Percentiles rank a stretch among this genome's conserved stretches.
These are phyloP conservation scores for Puffinus mauretanicus DNA, from an alignment of 2,113 vertebrate species.

Conservation along the genomic window DNA sequence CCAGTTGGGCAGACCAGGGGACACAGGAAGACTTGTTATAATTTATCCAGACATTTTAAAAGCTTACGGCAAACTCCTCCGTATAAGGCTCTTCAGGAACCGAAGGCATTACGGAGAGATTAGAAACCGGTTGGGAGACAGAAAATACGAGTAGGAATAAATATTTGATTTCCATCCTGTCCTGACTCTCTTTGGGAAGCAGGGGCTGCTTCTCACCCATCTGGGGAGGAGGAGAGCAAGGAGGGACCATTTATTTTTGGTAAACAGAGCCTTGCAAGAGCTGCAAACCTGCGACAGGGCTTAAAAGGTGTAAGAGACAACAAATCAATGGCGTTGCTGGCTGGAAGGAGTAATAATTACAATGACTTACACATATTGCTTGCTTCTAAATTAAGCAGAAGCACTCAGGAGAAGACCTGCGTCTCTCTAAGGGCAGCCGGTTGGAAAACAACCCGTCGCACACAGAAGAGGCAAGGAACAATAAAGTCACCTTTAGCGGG, in stretches of 20 bases:
- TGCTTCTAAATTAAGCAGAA: conserved; percentile 35
- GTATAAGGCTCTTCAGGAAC: neutral
- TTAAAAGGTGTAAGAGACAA: conserved; percentile 5
- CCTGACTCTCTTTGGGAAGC: neutral
- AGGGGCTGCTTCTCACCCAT: neutral
- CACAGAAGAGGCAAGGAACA: neutral
- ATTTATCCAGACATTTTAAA: conserved; percentile 6
- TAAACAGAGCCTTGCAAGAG: neutral
- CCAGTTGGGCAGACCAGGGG: neutral
- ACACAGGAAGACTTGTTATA: neutral
- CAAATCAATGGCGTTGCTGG: neutral
- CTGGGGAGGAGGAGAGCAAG: neutral
- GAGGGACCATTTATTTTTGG: neutral
- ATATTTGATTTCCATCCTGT: conserved; percentile 59
- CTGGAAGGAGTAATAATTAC: conserved; percentile 40
- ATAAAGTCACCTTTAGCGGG: neutral
- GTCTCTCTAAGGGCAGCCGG: neutral
- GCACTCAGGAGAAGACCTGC: neutral
- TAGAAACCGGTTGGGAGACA: neutral
- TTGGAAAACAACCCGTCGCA: neutral
- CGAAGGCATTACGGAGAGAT: neutral
- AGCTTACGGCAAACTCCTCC: neutral
- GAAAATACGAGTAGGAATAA: conserved; percentile 41
- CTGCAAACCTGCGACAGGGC: neutral
- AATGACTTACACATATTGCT: neutral